Conservation (phyloP, 2,797 vertebrate species). For the Arctocebus calabarensis region DNA sequence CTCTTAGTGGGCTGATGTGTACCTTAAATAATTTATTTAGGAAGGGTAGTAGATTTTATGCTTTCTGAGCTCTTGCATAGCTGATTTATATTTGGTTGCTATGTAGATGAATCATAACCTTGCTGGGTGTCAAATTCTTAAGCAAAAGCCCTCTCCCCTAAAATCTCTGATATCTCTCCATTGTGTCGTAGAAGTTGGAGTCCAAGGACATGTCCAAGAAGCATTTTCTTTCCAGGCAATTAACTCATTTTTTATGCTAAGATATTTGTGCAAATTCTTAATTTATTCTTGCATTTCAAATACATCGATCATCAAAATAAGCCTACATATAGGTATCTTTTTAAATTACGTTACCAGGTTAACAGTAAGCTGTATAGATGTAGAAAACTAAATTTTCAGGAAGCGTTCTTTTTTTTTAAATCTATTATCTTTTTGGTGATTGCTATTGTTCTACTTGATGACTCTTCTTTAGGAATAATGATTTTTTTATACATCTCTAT, state of each 20-base stretch:
- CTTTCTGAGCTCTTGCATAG: not conserved
- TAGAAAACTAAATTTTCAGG: not conserved
- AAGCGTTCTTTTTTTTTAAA: not conserved
- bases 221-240: not conserved
- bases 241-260: not conserved
- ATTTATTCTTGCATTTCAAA: conserved; percentile 37
- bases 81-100: conserved; percentile 19
- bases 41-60: not conserved
- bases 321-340: not conserved
- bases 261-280: not conserved
- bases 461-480: not conserved
- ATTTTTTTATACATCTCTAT: not conserved
- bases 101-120: conserved; percentile 27
- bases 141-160: not conserved
- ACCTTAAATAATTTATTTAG: conserved; percentile 22
- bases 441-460: not conserved
- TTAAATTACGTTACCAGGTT: not conserved
- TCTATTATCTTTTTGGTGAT: not conserved
- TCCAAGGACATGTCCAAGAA: not conserved
- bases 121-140: not conserved
- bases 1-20: not conserved
- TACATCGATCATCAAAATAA: not conserved
- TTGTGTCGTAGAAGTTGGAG: not conserved
- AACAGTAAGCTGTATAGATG: not conserved
- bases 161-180: not conserved